These are phyloP conservation scores for Pogoniulus pusillus DNA, from an alignment of 2,797 vertebrate species.

Conservation along the genomic window DNA sequence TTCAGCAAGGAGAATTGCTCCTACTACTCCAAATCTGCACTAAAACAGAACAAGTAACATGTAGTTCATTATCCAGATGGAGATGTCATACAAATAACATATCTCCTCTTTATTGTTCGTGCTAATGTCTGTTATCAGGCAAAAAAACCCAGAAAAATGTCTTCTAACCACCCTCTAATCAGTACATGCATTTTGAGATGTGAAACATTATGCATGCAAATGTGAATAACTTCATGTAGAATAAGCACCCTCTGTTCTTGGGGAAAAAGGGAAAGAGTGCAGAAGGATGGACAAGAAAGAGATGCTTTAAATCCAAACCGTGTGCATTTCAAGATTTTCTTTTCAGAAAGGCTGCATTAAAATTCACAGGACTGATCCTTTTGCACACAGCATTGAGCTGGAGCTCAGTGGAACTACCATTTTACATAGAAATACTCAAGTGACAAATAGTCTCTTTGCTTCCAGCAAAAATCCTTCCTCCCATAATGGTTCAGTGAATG, in stretches of 20 bases:
- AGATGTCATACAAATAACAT: background rate
- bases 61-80: conserved; percentile 14
- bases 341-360: background rate
- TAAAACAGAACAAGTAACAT: conserved; percentile 6
- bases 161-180: conserved; percentile 12
- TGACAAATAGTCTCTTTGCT: background rate
- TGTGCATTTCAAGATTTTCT: background rate
- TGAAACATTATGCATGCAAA: background rate
- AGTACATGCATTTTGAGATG: background rate
- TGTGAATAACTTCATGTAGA: background rate
- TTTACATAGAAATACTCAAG: background rate
- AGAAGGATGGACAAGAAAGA: background rate
- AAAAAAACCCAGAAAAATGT: background rate
- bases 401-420: background rate
- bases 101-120: background rate
- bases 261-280: background rate
- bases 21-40: background rate
- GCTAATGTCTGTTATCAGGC: conserved; percentile 39
- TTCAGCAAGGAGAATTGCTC: background rate
- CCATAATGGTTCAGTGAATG: background rate
- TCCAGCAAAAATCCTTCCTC: background rate
- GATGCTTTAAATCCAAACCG: background rate
- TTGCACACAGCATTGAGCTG: background rate
- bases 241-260: background rate
- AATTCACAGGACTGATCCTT: conserved; percentile 1